These are phyloP conservation scores for Dynastes grantii DNA, from an alignment of 2,888 invertebrate genomes.

Conservation along the genomic window DNA sequence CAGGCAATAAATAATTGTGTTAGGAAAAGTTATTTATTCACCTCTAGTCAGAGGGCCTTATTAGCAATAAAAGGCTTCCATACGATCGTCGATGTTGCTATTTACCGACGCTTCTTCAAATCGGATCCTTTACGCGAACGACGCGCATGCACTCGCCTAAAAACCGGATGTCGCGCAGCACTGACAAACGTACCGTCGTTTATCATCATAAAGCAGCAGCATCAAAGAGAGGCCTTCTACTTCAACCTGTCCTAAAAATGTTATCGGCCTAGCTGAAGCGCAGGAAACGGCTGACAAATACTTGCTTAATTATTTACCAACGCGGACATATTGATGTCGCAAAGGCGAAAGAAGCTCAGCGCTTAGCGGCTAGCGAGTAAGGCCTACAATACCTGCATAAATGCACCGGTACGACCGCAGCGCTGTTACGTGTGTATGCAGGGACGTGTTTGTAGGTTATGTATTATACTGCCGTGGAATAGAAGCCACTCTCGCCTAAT, in stretches of 20 bases:
- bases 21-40: too few relatives aligned
- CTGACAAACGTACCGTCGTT: slow-evolving; percentile 68
- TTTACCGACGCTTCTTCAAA: neutral
- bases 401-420: neutral
- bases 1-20: neutral
- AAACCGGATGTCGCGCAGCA: slow-evolving; percentile 67
- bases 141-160: slow-evolving; percentile 43
- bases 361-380: neutral
- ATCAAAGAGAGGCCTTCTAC: slow-evolving; percentile 67
- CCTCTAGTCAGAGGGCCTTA: too few relatives aligned
- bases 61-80: too few relatives aligned
- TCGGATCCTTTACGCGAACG: slow-evolving; percentile 46
- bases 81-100: too few relatives aligned
- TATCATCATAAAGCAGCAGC: slow-evolving; percentile 69
- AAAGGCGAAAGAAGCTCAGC: slow-evolving; percentile 2
- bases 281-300: slow-evolving; percentile 70
- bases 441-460: slow-evolving; percentile 7
- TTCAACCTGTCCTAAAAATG: slow-evolving; percentile 68
- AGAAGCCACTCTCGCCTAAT: slow-evolving; percentile 56
- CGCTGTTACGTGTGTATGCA: slow-evolving; percentile 12
- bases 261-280: slow-evolving; percentile 67
- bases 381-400: slow-evolving; percentile 52
- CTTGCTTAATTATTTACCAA: slow-evolving; percentile 70
- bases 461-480: slow-evolving; percentile 24
- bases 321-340: slow-evolving; percentile 67